Evolutionary conservation across 2,797 vertebrate species (phyloP), one percentile per base, ranked within the genome.

Genomic region (Lagodon rhomboides): DNA sequence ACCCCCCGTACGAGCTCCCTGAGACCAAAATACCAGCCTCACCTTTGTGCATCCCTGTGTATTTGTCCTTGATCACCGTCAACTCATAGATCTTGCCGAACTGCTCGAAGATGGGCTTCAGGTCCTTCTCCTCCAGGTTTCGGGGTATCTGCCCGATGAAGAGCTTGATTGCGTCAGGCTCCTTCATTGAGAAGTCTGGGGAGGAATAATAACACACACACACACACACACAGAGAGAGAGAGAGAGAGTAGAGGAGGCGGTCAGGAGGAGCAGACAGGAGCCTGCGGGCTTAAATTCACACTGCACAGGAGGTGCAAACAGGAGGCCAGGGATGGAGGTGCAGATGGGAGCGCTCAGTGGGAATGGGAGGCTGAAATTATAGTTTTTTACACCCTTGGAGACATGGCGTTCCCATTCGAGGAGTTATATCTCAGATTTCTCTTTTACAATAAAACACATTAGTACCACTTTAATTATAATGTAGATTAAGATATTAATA

Each of bases 11-110:
- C 34, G 9, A 22, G 46, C 25, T 47, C 22, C 16, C 10, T 8
- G 11, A 68, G 20, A 71, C 38, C 23, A 51, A 43, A 61, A 23
- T 51, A 22, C 16, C 69, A 71, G 61, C 55, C 80, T 92, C 85
- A 96, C 95, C 95, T 96, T 96, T 96, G 94, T 96, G 95, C 95
- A 95, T 95, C 82, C 95, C 95, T 1, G 95, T 96, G 89, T 96
- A 96, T 89, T 96, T 96, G 92, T 96, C 95, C 91, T 96, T 96
- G 85, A 96, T 95, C 87, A 96, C 95, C 12, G 95, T 96, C 79
- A 96, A 90, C 85, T 96, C 95, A 20, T 96, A 96, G 91, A 96
- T 96, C 91, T 96, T 96, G 59, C 94, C 95, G 58, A 96, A 96
- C 91, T 96, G 95, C 88, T 96, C 95, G 7, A 96, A 96, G 73